Percentiles rank a stretch among this genome's conserved stretches.
phyloP scores from a whole-genome alignment of 2,888 invertebrate genomes.

The Tachina grossa region DNA sequence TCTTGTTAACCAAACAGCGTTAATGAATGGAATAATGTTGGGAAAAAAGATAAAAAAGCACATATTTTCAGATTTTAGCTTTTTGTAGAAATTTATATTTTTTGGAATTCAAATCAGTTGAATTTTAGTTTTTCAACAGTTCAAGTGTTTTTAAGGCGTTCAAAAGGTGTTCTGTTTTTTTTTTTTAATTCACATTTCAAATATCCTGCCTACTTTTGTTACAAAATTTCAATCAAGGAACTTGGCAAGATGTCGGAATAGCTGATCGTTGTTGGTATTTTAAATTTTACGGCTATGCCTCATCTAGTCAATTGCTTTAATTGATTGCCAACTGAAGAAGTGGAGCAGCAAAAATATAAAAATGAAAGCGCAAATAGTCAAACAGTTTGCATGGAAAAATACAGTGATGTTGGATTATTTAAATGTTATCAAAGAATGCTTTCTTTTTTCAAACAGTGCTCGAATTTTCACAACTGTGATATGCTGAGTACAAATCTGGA shows the following conservation, averaged over 20 bases:
- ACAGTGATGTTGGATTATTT: not conserved
- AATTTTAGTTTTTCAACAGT: slow-evolving; percentile 55
- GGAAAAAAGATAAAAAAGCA: slow-evolving; percentile 17
- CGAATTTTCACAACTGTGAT: no score
- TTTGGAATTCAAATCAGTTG: slow-evolving; percentile 62
- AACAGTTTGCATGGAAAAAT: no score
- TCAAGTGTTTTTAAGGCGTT: slow-evolving; percentile 47
- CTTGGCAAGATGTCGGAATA: slow-evolving; percentile 83
- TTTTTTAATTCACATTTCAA: not conserved
- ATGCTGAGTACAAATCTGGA: no score
- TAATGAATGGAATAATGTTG: slow-evolving; percentile 64
- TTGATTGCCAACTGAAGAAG: slow-evolving; percentile 73
- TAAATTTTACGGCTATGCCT: slow-evolving; percentile 81
- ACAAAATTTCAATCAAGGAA: slow-evolving; percentile 76
- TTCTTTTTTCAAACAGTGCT: no score
- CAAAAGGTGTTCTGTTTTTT: not conserved
- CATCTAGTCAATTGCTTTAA: slow-evolving; percentile 82
- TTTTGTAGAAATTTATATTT: slow-evolving; percentile 48
- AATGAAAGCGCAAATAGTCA: not conserved
- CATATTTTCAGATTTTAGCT: slow-evolving; percentile 13
- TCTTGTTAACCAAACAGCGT: slow-evolving; percentile 69
- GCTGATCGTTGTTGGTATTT: slow-evolving; percentile 77
- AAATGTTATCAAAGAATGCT: no score
- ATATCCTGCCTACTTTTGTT: slow-evolving; percentile 1
- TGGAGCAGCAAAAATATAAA: not conserved